Evolutionary conservation across 2,888 invertebrate species (phyloP).

Genomic region (Oxystoma pomonae): DNA sequence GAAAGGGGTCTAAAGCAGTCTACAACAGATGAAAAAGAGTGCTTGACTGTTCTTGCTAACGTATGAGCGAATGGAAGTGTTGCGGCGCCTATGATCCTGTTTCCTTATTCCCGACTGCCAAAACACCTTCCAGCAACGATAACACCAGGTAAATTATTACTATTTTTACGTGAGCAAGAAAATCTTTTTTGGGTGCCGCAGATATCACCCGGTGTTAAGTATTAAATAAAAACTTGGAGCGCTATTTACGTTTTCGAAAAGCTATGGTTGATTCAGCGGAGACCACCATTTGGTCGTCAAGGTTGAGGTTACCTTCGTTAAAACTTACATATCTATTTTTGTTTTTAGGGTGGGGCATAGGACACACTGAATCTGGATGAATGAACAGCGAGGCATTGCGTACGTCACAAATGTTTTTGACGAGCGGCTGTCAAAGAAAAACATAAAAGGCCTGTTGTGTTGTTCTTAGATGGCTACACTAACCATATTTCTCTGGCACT

Average conservation of each 20-base stretch:
- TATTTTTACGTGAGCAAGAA: background rate
- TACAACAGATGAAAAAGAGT: constrained; percentile 8
- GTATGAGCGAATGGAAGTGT: constrained; percentile 9
- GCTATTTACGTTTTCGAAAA: background rate
- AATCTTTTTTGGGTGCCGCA: background rate
- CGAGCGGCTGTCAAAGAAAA: constrained; percentile 38
- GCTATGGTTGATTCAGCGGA: background rate
- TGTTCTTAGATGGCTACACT: constrained; percentile 44
- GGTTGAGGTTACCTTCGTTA: background rate
- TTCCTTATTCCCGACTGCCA: constrained; percentile 13
- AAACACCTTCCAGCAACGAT: constrained; percentile 5
- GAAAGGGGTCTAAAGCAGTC: constrained; percentile 11
- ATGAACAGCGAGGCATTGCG: constrained; percentile 43
- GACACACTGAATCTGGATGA: constrained; percentile 45
- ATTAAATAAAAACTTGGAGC: background rate
- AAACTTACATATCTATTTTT: background rate
- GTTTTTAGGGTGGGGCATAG: constrained; percentile 39
- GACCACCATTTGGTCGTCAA: background rate
- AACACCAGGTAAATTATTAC: background rate
- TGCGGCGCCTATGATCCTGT: constrained; percentile 15
- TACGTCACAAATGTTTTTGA: constrained; percentile 41
- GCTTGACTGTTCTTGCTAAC: constrained; percentile 3
- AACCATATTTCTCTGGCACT: constrained; percentile 41
- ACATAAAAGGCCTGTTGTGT: constrained; percentile 39
- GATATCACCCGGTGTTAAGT: background rate